phyloP scores from a whole-genome alignment of 2,113 vertebrate species.

The Bombycilla garrulus region DNA sequence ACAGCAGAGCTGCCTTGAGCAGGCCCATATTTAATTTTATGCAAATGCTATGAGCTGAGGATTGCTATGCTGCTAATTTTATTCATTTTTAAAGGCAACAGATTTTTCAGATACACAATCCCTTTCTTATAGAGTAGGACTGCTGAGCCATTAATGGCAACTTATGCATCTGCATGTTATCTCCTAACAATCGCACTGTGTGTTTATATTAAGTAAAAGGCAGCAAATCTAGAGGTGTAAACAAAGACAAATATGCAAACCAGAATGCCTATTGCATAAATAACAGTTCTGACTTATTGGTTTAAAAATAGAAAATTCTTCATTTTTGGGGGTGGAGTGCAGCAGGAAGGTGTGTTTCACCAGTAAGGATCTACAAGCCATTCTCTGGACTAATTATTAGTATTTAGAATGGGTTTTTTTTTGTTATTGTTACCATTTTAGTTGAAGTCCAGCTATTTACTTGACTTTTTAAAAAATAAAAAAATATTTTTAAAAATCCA shows the following conservation, averaged over 20 bases:
- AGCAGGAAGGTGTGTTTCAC: not conserved
- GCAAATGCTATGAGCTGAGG: not conserved
- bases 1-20: not conserved
- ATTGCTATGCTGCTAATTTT: not conserved
- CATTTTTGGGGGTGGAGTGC: not conserved
- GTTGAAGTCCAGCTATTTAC: not conserved
- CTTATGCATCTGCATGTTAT: not conserved
- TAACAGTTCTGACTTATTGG: not conserved
- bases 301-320: not conserved
- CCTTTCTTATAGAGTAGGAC: not conserved
- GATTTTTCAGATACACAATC: not conserved
- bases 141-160: not conserved
- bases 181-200: not conserved
- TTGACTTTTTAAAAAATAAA: not conserved
- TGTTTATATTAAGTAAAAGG: not conserved
- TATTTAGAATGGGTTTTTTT: accelerated
- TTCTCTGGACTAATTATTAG: not conserved
- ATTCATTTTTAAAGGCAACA: not conserved
- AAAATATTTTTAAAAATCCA: accelerated
- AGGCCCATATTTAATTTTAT: not conserved
- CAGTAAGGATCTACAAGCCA: not conserved
- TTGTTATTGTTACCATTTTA: not conserved
- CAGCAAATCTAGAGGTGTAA: not conserved
- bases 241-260: not conserved
- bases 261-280: not conserved